Base-by-base conservation (phyloP, 1,140 invertebrate species). In the Propsilocerus akamusi region DNA sequence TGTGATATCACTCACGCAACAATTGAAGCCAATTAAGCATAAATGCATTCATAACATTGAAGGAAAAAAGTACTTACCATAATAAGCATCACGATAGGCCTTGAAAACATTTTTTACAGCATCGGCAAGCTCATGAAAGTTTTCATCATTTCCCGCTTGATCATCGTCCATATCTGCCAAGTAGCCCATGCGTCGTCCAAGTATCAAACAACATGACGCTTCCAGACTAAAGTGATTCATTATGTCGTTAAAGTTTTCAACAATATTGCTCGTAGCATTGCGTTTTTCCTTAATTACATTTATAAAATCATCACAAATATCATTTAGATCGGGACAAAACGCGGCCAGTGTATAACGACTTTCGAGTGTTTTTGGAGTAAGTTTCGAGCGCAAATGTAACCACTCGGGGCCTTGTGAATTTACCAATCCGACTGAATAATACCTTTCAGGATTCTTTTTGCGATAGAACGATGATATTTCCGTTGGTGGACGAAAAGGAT, bases 351-450 rank as follows among this genome's bases (percentile, higher is more conserved):
- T 86, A 54, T 76, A 75, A 0, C 80, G 77, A 53, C 82, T 82
- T 41, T 41, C 34, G 14, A 82, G 86, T 54, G 92, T 68, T 57
- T 81, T 77, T 2, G 80, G 74, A 4, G 86, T 90, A 25, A 90
- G 70, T 24, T 77, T 74, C 24, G 72, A 71, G 17, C 87, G 72
- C 10, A 92, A 68, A 48, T 76, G 72, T 26, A 81, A 74, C 88
- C 88, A 93, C 49, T 75, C 78, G 54, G 79, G 75, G 14, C 87
- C 86, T 66, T 88, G 83, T 57, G 87, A 84, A 62, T 88, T 87
- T 11, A 83, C 79, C 26, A 89, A 72, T 52, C 86, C 86, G 25
- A 79, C 73, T 56, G 78, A 83, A 17, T 82, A 77, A 62, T 88
- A 90, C 59, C 80, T 72, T 64, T 89, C 85, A 0, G 76, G 80